Percentiles rank a stretch among this genome's conserved stretches.
Conservation (phyloP, 2,113 vertebrate species). For the Ceyx melanurus region DNA sequence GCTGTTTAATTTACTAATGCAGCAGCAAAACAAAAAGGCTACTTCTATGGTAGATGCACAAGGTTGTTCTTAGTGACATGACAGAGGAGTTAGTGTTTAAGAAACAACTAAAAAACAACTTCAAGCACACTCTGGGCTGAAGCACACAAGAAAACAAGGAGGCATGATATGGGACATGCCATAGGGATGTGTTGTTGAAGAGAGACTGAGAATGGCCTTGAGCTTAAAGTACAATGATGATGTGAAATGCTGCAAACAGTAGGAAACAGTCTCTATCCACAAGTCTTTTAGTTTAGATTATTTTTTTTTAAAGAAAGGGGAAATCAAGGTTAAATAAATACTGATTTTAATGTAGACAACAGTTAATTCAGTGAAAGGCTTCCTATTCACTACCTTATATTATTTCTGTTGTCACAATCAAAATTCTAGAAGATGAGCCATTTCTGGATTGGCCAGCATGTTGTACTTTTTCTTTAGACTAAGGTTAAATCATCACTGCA, state of each 20-base stretch:
- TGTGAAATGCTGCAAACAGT: neutral
- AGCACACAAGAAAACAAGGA: conserved; percentile 8
- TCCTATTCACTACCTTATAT: neutral
- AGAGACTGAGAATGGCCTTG: neutral
- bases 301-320: conserved; percentile 34
- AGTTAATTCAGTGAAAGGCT: neutral
- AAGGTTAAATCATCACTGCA: neutral
- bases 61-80: neutral
- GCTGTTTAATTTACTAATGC: neutral
- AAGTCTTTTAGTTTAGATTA: conserved; percentile 17
- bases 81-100: conserved; percentile 3
- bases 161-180: neutral
- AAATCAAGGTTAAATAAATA: neutral
- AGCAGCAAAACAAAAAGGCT: neutral
- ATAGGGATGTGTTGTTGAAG: neutral
- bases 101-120: neutral
- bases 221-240: neutral
- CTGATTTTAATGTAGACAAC: neutral
- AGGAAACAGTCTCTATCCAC: neutral
- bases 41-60: neutral
- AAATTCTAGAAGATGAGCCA: neutral
- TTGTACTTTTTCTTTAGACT: neutral
- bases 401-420: neutral
- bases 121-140: neutral
- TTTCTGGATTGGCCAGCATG: neutral